Percentiles rank a stretch among this genome's conserved stretches.
Conservation (phyloP, 1,140 invertebrate genomes). For the Pogonomyrmex barbatus region DNA sequence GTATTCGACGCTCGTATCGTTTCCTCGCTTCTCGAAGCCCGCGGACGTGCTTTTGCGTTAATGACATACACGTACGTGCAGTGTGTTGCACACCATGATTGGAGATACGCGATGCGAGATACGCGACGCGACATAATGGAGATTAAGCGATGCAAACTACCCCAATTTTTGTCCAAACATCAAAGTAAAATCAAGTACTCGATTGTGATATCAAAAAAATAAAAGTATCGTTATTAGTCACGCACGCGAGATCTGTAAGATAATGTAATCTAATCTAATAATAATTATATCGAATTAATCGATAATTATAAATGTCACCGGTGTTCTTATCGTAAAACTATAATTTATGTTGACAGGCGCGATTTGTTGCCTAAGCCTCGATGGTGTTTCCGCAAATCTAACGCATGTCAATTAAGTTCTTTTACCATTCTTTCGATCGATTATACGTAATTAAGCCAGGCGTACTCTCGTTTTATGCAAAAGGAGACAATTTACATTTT, state of each 20-base stretch:
- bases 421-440: conserved; percentile 8
- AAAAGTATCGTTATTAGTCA: conserved; percentile 11
- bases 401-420: conserved; percentile 19
- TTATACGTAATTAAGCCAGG: conserved; percentile 15
- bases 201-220: conserved; percentile 12
- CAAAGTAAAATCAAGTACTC: background rate
- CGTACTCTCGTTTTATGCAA: background rate
- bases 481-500: background rate
- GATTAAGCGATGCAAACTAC: background rate
- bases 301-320: conserved; percentile 45
- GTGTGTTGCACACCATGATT: background rate
- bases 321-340: background rate
- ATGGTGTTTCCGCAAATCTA: conserved; percentile 12
- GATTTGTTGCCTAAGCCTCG: conserved; percentile 40
- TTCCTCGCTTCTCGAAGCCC: conserved; percentile 38
- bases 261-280: conserved; percentile 19
- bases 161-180: background rate
- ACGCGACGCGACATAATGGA: conserved; percentile 38
- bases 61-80: conserved; percentile 14
- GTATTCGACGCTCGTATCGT: conserved; percentile 41
- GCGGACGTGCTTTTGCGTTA: conserved; percentile 48
- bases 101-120: conserved; percentile 16
- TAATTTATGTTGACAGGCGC: conserved; percentile 41
- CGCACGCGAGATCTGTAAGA: background rate
- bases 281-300: conserved; percentile 29